Evolutionary conservation across 2,113 vertebrate species (phyloP).

Genomic region (Percopsis transmontana): DNA sequence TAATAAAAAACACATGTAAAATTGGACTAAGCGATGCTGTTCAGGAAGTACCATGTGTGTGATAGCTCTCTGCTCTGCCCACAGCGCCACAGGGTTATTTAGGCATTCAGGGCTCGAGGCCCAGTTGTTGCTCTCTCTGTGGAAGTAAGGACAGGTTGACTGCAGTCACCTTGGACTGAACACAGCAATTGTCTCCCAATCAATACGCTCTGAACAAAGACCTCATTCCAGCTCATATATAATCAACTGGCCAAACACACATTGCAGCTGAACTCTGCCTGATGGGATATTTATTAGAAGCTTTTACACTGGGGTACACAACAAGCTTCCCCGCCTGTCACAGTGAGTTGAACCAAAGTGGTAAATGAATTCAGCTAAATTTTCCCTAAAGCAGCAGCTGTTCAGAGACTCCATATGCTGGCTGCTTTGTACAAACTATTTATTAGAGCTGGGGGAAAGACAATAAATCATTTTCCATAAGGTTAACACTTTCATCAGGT

Average conservation of each 20-base stretch:
- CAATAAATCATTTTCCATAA: constrained; percentile 43
- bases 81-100: background rate
- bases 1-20: too few species aligned
- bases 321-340: constrained; percentile 46
- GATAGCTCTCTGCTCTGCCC: background rate
- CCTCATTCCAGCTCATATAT: constrained; percentile 41
- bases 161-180: constrained; percentile 9
- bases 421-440: constrained; percentile 40
- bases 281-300: background rate
- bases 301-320: constrained; percentile 18
- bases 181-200: constrained; percentile 39
- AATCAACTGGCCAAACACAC: background rate
- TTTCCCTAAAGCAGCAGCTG: constrained; percentile 43
- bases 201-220: constrained; percentile 42
- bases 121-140: constrained; percentile 41
- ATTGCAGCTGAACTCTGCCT: constrained; percentile 20
- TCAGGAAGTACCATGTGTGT: too few species aligned
- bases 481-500: constrained; percentile 24
- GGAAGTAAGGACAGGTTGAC: constrained; percentile 19
- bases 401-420: constrained; percentile 20
- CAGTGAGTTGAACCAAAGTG: constrained; percentile 37
- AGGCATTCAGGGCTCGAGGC: constrained; percentile 29
- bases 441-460: constrained; percentile 20
- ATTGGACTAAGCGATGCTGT: too few species aligned
- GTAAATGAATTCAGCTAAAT: constrained; percentile 51